phyloP scores from a whole-genome alignment of 2,888 invertebrate genomes.

The Xanthia icteritia region DNA sequence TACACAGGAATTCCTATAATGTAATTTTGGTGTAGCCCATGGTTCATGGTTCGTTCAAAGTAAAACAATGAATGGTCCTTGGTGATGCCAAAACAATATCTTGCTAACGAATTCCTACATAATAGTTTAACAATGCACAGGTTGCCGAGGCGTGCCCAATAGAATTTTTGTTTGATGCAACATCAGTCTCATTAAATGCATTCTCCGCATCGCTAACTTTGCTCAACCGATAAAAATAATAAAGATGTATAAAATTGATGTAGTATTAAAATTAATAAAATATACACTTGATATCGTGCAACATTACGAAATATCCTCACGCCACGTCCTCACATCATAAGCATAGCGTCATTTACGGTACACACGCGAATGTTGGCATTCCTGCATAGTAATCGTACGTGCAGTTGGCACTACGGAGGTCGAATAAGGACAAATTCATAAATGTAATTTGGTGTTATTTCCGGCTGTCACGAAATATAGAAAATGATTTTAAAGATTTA shows the following conservation, averaged over 20 bases:
- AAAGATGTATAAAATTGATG: constrained; percentile 11
- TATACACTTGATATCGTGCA: constrained; percentile 28
- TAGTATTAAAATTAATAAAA: constrained; percentile 17
- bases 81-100: constrained; percentile 13
- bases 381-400: constrained; percentile 60
- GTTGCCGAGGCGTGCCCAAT: background rate
- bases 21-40: background rate
- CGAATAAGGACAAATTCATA: constrained; percentile 26
- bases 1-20: too few species aligned
- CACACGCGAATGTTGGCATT: constrained; percentile 65
- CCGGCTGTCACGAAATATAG: constrained; percentile 16
- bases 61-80: constrained; percentile 53
- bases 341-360: constrained; percentile 62
- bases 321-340: constrained; percentile 62
- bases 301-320: constrained; percentile 60
- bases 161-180: background rate
- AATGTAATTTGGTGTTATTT: constrained; percentile 16
- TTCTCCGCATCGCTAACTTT: constrained; percentile 1
- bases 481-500: background rate
- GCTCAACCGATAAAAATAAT: constrained; percentile 3
- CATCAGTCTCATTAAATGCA: background rate
- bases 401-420: constrained; percentile 39
- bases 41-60: background rate
- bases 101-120: background rate
- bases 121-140: background rate